These are phyloP conservation scores for Dolichoris vasculosae DNA, from an alignment of 1,140 invertebrate species.

Conservation along the genomic window DNA sequence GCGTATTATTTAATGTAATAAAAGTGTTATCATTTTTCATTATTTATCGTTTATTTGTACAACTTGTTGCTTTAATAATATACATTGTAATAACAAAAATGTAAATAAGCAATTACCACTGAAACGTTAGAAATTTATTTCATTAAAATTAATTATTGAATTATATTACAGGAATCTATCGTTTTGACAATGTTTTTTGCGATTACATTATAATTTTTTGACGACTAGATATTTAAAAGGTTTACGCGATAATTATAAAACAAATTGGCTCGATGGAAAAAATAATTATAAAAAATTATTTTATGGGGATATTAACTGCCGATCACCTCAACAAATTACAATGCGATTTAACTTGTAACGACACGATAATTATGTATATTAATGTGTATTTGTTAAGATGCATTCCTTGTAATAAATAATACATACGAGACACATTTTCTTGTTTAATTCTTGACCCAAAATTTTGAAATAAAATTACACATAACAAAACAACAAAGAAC, in stretches of 20 bases:
- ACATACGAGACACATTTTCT: conserved; percentile 36
- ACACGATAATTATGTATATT: conserved; percentile 58
- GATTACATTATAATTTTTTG: background rate
- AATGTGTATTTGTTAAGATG: conserved; percentile 62
- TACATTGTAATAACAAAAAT: conserved; percentile 24
- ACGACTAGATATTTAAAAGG: conserved; percentile 18
- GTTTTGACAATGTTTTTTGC: background rate
- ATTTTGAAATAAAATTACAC: background rate
- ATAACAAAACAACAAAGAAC: background rate
- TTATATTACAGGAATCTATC: conserved; percentile 18
- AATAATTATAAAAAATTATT: conserved; percentile 34
- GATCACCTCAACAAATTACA: conserved; percentile 37
- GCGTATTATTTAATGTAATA: conserved; percentile 23
- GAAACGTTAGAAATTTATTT: conserved; percentile 11
- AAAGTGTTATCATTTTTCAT: conserved; percentile 4
- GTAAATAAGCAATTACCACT: conserved; percentile 48
- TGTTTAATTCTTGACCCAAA: background rate
- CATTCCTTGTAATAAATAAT: conserved; percentile 66
- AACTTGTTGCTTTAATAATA: conserved; percentile 15
- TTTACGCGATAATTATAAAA: background rate
- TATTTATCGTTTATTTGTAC: conserved; percentile 25
- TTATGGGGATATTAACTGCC: conserved; percentile 14
- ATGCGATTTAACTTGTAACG: conserved; percentile 35
- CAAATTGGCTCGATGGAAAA: background rate
- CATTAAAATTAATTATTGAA: background rate